These are phyloP conservation scores for Thymelicus acteon DNA, from an alignment of 2,888 invertebrate species.

Conservation along the genomic window DNA sequence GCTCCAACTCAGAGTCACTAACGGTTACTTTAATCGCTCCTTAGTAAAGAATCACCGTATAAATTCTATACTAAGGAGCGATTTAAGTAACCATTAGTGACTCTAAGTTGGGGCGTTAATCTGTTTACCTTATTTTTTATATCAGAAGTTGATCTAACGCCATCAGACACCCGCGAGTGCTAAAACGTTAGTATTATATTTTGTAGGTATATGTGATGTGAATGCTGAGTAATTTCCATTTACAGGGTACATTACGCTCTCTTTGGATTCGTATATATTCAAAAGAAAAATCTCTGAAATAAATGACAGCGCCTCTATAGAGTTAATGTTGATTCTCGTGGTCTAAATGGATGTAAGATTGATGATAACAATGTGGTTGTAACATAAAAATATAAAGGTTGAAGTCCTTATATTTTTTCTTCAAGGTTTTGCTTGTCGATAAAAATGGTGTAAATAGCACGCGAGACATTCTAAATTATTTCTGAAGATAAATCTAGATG, in stretches of 20 bases:
- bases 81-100: no score
- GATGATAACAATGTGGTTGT: not conserved
- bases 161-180: no score
- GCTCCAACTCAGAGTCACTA: no score
- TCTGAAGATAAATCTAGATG: conserved; percentile 4
- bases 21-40: no score
- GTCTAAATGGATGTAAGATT: conserved; percentile 3
- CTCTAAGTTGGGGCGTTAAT: no score
- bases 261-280: not conserved
- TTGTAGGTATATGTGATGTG: no score
- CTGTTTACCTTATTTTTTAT: no score
- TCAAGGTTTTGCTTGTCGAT: not conserved
- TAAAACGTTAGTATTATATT: no score
- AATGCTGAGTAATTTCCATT: no score
- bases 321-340: not conserved
- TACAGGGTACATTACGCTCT: not conserved
- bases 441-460: not conserved
- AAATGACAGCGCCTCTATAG: not conserved
- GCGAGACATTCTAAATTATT: not conserved
- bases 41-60: no score
- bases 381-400: not conserved
- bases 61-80: no score
- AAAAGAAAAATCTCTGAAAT: not conserved
- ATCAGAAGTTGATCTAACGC: no score
- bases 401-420: not conserved